These are phyloP conservation scores for Gymnocheta viridis DNA, from an alignment of 2,888 invertebrate species.

Conservation along the genomic window DNA sequence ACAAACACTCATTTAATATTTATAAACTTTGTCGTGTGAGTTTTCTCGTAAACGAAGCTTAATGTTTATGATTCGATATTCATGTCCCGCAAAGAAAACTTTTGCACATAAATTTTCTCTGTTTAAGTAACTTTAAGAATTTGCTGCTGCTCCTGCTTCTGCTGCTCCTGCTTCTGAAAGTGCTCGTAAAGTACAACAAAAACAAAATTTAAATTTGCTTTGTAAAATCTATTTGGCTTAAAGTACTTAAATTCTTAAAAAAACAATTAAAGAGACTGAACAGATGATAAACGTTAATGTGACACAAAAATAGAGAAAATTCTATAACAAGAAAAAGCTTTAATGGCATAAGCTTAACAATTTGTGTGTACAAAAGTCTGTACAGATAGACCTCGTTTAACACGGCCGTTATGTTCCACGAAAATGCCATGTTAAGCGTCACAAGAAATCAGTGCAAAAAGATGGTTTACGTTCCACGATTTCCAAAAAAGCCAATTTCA, in stretches of 20 bases:
- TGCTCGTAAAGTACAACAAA: background rate
- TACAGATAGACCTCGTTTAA: no score
- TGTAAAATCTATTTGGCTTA: background rate
- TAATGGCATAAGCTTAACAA: no score
- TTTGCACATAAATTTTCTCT: slow-evolving; percentile 7
- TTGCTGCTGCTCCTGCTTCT: background rate
- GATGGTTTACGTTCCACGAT: no score
- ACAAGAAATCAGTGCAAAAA: no score
- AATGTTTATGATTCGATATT: background rate
- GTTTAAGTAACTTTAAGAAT: background rate
- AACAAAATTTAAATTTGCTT: background rate
- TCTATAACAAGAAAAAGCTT: no score
- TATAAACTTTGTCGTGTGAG: background rate
- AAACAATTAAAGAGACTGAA: background rate
- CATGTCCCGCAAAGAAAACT: background rate
- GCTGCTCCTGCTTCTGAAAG: background rate
- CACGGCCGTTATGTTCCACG: no score
- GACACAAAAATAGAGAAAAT: background rate
- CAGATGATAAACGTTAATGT: background rate
- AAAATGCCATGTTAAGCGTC: no score
- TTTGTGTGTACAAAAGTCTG: no score
- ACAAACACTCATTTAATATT: background rate
- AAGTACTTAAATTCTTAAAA: background rate
- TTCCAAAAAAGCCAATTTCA: no score
- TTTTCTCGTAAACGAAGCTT: background rate